Evolutionary conservation across 2,113 vertebrate species (phyloP).

Genomic region (Phalacrocorax carbo): DNA sequence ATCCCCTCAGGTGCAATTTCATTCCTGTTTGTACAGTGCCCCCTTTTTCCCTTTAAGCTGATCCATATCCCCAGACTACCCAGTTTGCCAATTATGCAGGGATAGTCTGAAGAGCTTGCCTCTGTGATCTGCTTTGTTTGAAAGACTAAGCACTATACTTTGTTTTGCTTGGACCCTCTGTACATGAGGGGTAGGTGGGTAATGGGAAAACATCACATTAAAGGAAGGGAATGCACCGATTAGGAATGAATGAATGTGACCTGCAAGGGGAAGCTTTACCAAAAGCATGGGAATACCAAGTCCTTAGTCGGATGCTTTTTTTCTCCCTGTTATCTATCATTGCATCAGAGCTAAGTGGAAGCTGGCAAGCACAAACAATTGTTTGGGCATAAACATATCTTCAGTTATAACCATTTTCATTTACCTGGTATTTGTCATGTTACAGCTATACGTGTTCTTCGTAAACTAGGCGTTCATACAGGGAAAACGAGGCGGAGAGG

Average conservation of each 20-base stretch:
- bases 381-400: not conserved
- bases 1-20: not conserved
- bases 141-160: not conserved
- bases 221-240: not conserved
- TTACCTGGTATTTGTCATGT: not conserved
- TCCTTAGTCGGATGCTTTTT: not conserved
- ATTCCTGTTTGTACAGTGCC: not conserved
- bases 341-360: not conserved
- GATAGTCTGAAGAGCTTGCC: not conserved
- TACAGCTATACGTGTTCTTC: fast-evolving
- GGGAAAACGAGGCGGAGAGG: not conserved
- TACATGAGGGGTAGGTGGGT: not conserved
- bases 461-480: not conserved
- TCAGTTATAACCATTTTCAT: not conserved
- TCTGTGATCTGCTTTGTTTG: not conserved
- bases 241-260: not conserved
- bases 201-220: not conserved
- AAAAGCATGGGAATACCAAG: not conserved
- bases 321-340: not conserved
- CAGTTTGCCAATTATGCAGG: not conserved
- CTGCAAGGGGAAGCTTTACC: not conserved
- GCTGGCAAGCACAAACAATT: not conserved
- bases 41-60: not conserved
- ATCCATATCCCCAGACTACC: not conserved
- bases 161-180: not conserved